A percentile compares a stretch with the other conserved stretches of the same genome.
Evolutionary conservation across 2,113 vertebrate species (phyloP).

Genomic region (Clarias batrachus): DNA sequence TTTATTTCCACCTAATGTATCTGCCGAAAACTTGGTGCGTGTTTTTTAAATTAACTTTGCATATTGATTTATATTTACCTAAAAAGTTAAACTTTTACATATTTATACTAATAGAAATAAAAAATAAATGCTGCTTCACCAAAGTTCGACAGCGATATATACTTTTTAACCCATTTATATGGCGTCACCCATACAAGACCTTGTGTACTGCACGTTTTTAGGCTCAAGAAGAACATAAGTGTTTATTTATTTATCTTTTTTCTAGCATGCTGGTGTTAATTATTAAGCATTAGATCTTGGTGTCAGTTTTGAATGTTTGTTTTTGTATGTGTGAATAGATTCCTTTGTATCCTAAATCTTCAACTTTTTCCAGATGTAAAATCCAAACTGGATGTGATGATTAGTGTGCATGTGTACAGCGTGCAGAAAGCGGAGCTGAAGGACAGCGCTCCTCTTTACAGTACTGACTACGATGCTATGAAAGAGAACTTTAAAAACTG

Average conservation of each 20-base stretch:
- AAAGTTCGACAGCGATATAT: background rate
- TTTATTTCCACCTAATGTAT: background rate
- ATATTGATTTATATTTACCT: background rate
- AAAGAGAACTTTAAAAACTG: constrained; percentile 89
- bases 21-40: background rate
- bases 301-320: background rate
- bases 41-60: background rate
- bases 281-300: background rate
- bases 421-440: constrained; percentile 90
- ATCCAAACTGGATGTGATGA: constrained; percentile 78
- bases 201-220: too few relatives aligned
- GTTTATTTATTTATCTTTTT: background rate
- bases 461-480: constrained; percentile 89
- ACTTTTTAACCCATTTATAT: background rate
- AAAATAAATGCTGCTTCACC: background rate
- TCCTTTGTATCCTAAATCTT: background rate
- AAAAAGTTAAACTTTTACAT: background rate
- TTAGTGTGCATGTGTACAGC: constrained; percentile 92
- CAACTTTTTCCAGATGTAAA: constrained; percentile 77
- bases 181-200: background rate
- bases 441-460: constrained; percentile 91
- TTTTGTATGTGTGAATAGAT: background rate
- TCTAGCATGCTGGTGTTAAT: background rate
- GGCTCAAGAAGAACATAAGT: background rate
- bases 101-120: background rate